A percentile compares a stretch with the other conserved stretches of the same genome.
phyloP scores from a whole-genome alignment of 1,140 invertebrate genomes.

The Pogonomyrmex barbatus region DNA sequence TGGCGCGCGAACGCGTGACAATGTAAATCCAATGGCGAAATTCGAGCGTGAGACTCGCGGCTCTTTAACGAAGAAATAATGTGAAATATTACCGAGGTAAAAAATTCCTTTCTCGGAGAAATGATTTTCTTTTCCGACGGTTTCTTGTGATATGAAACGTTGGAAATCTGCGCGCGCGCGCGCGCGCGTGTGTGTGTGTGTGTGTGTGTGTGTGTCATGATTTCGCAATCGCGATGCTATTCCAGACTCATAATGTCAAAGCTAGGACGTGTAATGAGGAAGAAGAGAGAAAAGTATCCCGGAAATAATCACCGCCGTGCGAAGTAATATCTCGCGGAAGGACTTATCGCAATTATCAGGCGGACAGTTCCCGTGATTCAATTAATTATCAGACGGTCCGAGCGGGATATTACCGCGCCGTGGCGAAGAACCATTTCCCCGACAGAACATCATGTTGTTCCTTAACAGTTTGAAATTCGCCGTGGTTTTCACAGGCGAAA shows the following conservation, averaged over 20 bases:
- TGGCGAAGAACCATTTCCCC: not conserved
- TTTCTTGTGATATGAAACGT: not conserved
- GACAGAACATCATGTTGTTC: constrained; percentile 35
- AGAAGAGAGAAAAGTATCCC: constrained; percentile 1
- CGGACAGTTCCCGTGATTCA: constrained; percentile 34
- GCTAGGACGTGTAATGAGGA: not conserved
- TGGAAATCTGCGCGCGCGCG: not conserved
- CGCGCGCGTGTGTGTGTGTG: too few species aligned
- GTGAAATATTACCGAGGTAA: not conserved
- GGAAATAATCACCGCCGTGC: constrained; percentile 30
- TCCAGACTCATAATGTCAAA: constrained; percentile 12
- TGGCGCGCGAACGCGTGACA: not conserved
- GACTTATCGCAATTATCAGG: constrained; percentile 43
- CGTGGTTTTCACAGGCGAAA: not conserved
- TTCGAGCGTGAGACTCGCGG: not conserved
- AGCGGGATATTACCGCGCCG: constrained; percentile 18
- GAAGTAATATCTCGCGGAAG: constrained; percentile 38
- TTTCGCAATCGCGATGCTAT: not conserved
- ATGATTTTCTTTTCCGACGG: not conserved
- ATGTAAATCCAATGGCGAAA: not conserved
- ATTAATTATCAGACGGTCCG: constrained; percentile 46
- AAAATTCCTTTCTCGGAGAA: not conserved
- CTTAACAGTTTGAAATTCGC: constrained; percentile 35
- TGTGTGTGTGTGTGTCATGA: too few species aligned
- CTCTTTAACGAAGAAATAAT: not conserved